Percentiles rank a stretch among this genome's conserved stretches.
Conservation (phyloP, 2,888 invertebrate genomes). For the Lordiphosa andalusiaca region DNA sequence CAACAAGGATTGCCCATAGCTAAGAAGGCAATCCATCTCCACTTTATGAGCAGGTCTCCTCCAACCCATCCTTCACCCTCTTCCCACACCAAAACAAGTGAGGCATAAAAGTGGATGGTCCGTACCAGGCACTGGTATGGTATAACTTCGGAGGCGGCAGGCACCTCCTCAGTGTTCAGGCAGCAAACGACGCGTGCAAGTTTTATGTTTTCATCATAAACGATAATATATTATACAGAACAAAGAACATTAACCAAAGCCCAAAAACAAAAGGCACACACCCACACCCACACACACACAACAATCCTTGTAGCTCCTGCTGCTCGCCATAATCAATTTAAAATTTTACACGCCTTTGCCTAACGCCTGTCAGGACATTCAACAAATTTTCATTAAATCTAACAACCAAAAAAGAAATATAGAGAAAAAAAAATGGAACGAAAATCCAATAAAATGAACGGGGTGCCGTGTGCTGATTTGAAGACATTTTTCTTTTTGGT, state of each 20-base stretch:
- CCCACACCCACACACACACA: conserved; percentile 6
- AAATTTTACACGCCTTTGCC: conserved; percentile 57
- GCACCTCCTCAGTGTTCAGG: conserved; percentile 1
- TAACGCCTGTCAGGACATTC: conserved; percentile 43
- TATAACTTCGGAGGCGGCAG: conserved; percentile 4
- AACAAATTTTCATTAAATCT: conserved; percentile 55
- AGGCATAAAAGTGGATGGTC: conserved; percentile 54
- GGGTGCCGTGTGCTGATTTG: conserved; percentile 56
- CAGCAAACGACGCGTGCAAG: conserved; percentile 52
- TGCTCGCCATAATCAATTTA: conserved; percentile 57
- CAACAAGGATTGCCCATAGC: conserved; percentile 28
- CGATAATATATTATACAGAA: conserved; percentile 57
- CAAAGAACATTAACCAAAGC: conserved; percentile 37
- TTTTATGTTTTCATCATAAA: conserved; percentile 64
- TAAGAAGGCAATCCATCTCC: conserved; percentile 48
- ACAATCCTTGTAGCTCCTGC: conserved; percentile 1
- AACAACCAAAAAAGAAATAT: conserved; percentile 13
- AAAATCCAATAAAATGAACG: conserved; percentile 58
- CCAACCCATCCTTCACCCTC: background rate
- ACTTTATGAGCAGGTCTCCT: conserved; percentile 49
- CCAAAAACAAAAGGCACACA: conserved; percentile 2
- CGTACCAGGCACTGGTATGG: conserved; percentile 9
- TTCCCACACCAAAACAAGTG: conserved; percentile 28
- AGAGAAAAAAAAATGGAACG: conserved; percentile 12
- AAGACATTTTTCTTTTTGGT: conserved; percentile 54